Percentiles rank a stretch among this genome's conserved stretches.
Conservation (phyloP, 2,888 invertebrate genomes). For the Diogma glabrata region DNA sequence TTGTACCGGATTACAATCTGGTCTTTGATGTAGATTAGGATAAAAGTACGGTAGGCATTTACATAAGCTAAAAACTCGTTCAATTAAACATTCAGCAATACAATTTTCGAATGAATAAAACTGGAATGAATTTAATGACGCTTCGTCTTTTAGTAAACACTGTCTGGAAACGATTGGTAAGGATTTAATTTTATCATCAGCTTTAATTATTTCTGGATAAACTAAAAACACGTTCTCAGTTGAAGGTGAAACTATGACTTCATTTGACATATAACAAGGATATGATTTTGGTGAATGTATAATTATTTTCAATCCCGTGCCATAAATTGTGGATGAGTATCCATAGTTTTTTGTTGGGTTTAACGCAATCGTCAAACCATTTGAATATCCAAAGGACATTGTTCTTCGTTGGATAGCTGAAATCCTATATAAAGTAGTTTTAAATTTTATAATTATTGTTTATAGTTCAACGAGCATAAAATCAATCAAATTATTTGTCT, state of each 20-base stretch:
- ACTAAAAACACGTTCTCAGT: not conserved
- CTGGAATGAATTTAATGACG: not conserved
- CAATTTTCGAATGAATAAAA: not conserved
- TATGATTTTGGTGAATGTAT: not conserved
- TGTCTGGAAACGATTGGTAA: not conserved
- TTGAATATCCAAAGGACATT: not conserved
- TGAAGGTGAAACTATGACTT: not conserved
- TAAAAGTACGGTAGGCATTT: not conserved
- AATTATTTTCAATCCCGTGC: not conserved
- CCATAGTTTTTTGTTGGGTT: not conserved
- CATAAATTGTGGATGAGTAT: not conserved
- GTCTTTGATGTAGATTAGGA: too few species aligned
- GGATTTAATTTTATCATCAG: not conserved
- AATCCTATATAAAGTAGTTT: not conserved
- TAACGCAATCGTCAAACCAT: conserved; percentile 1
- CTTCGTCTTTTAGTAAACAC: not conserved
- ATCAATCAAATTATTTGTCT: not conserved
- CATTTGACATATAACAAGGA: not conserved
- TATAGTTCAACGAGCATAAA: too few species aligned
- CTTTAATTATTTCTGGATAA: not conserved
- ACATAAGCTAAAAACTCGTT: not conserved
- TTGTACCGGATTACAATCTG: too few species aligned
- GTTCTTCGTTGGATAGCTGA: not conserved
- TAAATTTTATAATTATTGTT: not conserved
- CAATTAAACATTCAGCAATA: not conserved